Base-by-base conservation (phyloP, 2,888 invertebrate species). In the Andrena chrysosceles region DNA sequence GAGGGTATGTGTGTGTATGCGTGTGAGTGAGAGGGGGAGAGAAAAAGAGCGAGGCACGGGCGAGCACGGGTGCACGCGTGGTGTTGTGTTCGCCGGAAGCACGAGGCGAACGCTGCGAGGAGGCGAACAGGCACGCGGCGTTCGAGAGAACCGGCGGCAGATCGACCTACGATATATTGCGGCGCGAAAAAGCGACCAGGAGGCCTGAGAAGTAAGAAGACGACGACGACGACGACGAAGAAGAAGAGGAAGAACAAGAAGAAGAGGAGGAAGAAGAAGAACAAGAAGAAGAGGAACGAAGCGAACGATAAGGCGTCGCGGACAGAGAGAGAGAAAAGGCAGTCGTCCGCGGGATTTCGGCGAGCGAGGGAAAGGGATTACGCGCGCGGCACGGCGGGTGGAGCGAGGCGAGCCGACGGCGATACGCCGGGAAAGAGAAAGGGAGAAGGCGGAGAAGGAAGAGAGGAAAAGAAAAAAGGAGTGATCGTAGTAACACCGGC, bases 401-500 rank as follows among this genome's bases (percentile, higher is more conserved):
- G 62, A 70, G 70, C 69, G 56, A 79, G 59, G n/a, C 80, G 52
- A 73, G 67, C 64, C 73, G 70, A 59, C 52, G 56, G 23, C 26
- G 23, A 13, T 59, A 60, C 35, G 59, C 70, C 42, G 80, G 56
- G 52, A 56, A 70, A 78, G 77, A 76, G 68, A 62, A 68, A 75
- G 63, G 71, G 52, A 64, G 49, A 62, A 74, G 64, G 56, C 48
- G 80, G 75, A 66, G 75, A 64, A 64, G 76, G 71, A 54, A 71
- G 64, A 77, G 66, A 83, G 85, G 85, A 85, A 75, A 77, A 77
- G 68, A 85, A 85, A 88, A 84, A 85, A 86, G 83, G 80, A 89
- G 85, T 78, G 86, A 89, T 89, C 89, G 89, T 89, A 89, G 89
- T 89, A 89, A 89, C 89, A 83, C 90, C 89, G 87, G 86, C 89